Conservation (phyloP, 2,797 vertebrate species). For the Gymnocypris eckloni region DNA sequence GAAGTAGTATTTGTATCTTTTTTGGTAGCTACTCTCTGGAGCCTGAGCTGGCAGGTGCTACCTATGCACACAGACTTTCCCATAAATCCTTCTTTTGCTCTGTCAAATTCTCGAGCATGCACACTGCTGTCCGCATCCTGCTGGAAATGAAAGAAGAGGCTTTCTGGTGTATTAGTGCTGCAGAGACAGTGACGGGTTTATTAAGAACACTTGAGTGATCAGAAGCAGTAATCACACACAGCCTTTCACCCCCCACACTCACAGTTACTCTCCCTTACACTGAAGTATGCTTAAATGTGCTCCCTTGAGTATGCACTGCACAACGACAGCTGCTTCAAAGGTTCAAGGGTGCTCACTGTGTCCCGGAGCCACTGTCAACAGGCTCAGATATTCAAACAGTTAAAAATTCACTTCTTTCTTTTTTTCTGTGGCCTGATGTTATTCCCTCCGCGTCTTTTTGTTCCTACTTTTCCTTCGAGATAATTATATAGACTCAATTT, state of each 20-base stretch:
- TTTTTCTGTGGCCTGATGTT: conserved; percentile 19
- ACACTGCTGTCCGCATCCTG: conserved; percentile 1
- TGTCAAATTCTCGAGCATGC: conserved; percentile 25
- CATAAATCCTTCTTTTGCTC: conserved; percentile 29
- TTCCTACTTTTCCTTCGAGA: background rate
- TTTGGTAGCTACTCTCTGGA: background rate
- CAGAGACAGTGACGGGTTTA: conserved; percentile 34
- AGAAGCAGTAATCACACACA: conserved; percentile 26
- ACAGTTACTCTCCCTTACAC: background rate
- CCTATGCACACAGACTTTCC: conserved; percentile 17
- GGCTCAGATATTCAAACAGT: conserved; percentile 24
- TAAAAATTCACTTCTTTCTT: conserved; percentile 19
- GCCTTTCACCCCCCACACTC: conserved; percentile 25
- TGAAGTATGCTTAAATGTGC: conserved; percentile 30
- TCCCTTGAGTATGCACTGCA: conserved; percentile 40
- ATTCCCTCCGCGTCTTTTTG: background rate
- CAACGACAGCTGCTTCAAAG: conserved; percentile 27
- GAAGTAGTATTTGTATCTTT: background rate
- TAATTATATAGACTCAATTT: conserved; percentile 32
- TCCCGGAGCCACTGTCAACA: conserved; percentile 13
- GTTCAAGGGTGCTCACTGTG: conserved; percentile 25
- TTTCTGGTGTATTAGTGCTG: conserved; percentile 2
- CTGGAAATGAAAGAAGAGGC: background rate
- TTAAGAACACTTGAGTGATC: conserved; percentile 45
- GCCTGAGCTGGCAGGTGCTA: conserved; percentile 14